Conservation (phyloP, 2,888 invertebrate species). For the Mythimna lalbum region DNA sequence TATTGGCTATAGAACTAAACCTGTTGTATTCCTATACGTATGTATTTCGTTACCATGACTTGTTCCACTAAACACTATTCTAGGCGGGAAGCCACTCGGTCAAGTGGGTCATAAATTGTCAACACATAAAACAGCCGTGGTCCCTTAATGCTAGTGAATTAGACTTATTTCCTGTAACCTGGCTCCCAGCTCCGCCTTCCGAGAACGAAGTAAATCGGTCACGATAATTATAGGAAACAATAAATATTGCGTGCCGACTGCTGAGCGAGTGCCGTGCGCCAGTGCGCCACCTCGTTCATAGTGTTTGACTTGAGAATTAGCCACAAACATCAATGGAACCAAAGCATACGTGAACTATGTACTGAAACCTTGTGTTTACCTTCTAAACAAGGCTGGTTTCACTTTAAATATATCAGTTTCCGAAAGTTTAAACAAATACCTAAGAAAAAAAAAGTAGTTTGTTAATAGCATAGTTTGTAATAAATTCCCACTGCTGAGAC, state of each 20-base stretch:
- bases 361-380: conserved; percentile 1
- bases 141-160: conserved; percentile 25
- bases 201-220: conserved; percentile 39
- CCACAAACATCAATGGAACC: conserved; percentile 1
- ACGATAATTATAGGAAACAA: conserved; percentile 59
- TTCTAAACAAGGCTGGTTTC: neutral
- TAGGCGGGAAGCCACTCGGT: conserved; percentile 1
- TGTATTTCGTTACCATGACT: neutral
- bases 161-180: conserved; percentile 43
- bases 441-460: neutral
- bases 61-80: neutral
- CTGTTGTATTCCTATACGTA: neutral
- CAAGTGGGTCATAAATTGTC: conserved; percentile 17
- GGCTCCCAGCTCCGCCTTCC: conserved; percentile 44
- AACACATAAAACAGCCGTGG: conserved; percentile 1
- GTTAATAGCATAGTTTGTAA: too few relatives aligned
- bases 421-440: neutral
- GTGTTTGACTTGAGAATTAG: conserved; percentile 31
- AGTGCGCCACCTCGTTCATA: conserved; percentile 3
- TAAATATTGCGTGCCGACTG: conserved; percentile 53
- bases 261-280: conserved; percentile 3
- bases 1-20: neutral
- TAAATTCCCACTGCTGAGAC: too few relatives aligned
- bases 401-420: conserved; percentile 1
- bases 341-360: neutral